A percentile compares a stretch with the other conserved stretches of the same genome.
Conservation (phyloP, 2,113 vertebrate genomes). For the Saccopteryx bilineata region DNA sequence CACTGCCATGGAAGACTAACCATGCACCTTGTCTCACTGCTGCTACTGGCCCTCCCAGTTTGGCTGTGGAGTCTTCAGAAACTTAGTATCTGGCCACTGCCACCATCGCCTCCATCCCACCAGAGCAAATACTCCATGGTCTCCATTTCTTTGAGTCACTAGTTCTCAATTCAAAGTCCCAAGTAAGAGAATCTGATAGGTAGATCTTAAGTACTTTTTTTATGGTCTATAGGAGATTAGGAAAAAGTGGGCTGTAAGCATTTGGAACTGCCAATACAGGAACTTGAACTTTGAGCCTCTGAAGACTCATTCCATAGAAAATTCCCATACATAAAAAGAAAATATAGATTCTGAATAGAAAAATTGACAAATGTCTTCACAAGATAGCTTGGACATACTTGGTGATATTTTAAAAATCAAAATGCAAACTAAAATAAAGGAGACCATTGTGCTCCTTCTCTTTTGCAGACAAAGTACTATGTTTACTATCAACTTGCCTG, state of each 20-base stretch:
- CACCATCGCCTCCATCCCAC: not conserved
- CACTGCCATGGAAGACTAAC: accelerated
- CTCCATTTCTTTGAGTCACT: not conserved
- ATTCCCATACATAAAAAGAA: not conserved
- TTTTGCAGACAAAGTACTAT: not conserved
- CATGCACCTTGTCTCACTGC: not conserved
- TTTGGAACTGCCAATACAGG: not conserved
- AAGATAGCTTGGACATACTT: not conserved
- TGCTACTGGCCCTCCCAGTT: not conserved
- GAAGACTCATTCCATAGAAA: not conserved
- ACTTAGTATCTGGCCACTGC: not conserved
- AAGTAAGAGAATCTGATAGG: not conserved
- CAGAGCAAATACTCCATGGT: not conserved
- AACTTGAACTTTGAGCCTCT: not conserved
- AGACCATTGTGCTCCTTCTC: too few relatives aligned
- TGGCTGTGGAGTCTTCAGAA: not conserved
- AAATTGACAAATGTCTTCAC: not conserved
- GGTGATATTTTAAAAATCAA: not conserved
- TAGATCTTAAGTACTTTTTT: not conserved
- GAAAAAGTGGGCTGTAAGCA: not conserved
- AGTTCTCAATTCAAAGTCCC: not conserved
- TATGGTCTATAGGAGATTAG: not conserved
- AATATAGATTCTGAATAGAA: constrained; percentile 2
- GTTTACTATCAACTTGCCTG: not conserved
- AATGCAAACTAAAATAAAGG: not conserved